A percentile compares a stretch with the other conserved stretches of the same genome.
Evolutionary conservation across 2,888 invertebrate species (phyloP).

Genomic region (Ichneumoninae sp.): DNA sequence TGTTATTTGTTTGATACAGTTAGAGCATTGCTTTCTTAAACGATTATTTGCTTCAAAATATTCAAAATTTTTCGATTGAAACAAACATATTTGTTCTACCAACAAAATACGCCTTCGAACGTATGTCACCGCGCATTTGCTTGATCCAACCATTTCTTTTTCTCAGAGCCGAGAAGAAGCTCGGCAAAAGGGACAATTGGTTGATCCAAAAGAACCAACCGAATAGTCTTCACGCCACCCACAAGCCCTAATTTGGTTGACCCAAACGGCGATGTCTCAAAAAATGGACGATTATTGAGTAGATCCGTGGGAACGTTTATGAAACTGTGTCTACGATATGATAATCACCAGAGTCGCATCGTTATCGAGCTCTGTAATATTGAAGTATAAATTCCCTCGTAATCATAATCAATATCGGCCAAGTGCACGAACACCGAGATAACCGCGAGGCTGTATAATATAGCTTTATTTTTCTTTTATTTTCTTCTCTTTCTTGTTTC

Average conservation of each 20-base stretch:
- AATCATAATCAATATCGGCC: slow-evolving; percentile 39
- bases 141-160: no score
- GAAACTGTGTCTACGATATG: not conserved
- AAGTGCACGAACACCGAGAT: slow-evolving; percentile 42
- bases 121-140: no score
- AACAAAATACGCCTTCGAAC: no score
- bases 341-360: slow-evolving; percentile 18
- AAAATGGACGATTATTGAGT: not conserved
- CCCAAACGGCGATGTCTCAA: no score
- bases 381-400: slow-evolving; percentile 14
- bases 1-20: no score
- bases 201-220: not conserved
- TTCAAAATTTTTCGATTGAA: no score
- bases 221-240: not conserved
- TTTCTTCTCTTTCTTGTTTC: slow-evolving; percentile 5
- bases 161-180: not conserved
- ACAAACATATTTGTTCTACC: no score
- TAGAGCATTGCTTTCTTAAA: no score
- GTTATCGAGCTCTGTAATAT: not conserved
- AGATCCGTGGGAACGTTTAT: not conserved
- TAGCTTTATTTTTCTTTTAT: slow-evolving; percentile 11
- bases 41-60: no score
- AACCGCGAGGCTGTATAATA: slow-evolving; percentile 15
- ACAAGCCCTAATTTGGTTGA: no score
- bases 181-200: not conserved